Base-by-base conservation (phyloP, 2,113 vertebrate species). In the Zosterops lateralis region DNA sequence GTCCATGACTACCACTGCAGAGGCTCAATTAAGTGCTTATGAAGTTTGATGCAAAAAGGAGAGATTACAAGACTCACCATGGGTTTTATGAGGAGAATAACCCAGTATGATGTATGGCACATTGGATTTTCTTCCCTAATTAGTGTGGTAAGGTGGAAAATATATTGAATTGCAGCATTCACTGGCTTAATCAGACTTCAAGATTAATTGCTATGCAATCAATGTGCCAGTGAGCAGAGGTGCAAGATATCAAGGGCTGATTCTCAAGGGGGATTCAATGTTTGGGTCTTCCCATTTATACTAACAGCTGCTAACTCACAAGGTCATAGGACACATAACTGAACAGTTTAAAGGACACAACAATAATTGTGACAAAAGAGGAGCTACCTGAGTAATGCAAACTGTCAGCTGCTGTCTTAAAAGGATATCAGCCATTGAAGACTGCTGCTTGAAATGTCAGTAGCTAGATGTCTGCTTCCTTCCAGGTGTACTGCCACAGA, bases 61-160 rank as follows among this genome's bases (percentile, higher is more conserved):
- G 29, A 72, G 45, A 48, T 32, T 31, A 50, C 19, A 87, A 68
- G n/a, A 9, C 31, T 48, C 50, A 48, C 19, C 4, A 21, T 19
- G 26, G 42, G 28, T 66, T 87, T 91, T 36, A 72, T 48, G 22
- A 61, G 44, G 29, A 67, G 42, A 34, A 51, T 76, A 85, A 53
- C 20, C 28, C 58, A 68, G 34, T 16, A n/a, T 5, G 12, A n/a
- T 2, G 0, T n/a, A 42, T 12, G 14, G 19, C 16, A 51, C 51
- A n/a, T 4, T 44, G 47, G 21, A 10, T 66, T 85, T 90, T 77
- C 40, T 71, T 70, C 25, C n/a, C 42, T 76, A 64, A 50, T 70
- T 48, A 45, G 42, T 36, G 17, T 42, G 53, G 13, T 53, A 79
- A 82, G 28, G 44, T 12, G 10, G 42, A 9, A 83, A 93, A 76